phyloP scores from a whole-genome alignment of 1,140 invertebrate species.

The Forficula auricularia region DNA sequence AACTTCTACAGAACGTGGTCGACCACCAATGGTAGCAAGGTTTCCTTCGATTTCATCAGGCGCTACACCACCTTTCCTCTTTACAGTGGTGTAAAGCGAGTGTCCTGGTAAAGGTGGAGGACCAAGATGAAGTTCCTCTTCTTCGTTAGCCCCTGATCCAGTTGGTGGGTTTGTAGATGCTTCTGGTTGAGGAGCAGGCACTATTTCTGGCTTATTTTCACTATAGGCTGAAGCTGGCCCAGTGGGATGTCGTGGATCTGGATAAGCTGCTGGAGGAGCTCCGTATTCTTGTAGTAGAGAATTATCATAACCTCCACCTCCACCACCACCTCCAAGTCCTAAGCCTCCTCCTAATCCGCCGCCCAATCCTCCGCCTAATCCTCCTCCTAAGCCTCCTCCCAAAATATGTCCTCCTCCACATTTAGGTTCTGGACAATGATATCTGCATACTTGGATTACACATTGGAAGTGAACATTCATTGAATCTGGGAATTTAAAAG shows the following conservation, averaged over 20 bases:
- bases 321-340: constrained; percentile 35
- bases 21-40: constrained; percentile 59
- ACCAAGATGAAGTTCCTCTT: constrained; percentile 50
- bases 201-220: constrained; percentile 59
- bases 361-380: constrained; percentile 31
- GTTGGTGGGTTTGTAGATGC: constrained; percentile 39
- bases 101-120: constrained; percentile 64
- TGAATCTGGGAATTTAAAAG: constrained; percentile 90
- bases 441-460: constrained; percentile 84
- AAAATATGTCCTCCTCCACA: constrained; percentile 43
- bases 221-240: constrained; percentile 62
- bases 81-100: constrained; percentile 58
- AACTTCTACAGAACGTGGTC: constrained; percentile 63
- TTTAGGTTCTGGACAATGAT: constrained; percentile 82
- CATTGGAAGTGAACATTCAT: constrained; percentile 97
- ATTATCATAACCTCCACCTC: constrained; percentile 46
- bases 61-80: constrained; percentile 52
- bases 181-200: constrained; percentile 47
- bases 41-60: constrained; percentile 54
- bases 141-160: constrained; percentile 3
- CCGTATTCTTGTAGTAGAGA: constrained; percentile 42
- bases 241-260: constrained; percentile 64
- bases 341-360: constrained; percentile 29
- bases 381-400: constrained; percentile 23
- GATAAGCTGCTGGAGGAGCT: constrained; percentile 49